A percentile compares a stretch with the other conserved stretches of the same genome.
These are phyloP conservation scores for Bilobella aurantiaca DNA, from an alignment of 1,140 invertebrate genomes.

Conservation along the genomic window DNA sequence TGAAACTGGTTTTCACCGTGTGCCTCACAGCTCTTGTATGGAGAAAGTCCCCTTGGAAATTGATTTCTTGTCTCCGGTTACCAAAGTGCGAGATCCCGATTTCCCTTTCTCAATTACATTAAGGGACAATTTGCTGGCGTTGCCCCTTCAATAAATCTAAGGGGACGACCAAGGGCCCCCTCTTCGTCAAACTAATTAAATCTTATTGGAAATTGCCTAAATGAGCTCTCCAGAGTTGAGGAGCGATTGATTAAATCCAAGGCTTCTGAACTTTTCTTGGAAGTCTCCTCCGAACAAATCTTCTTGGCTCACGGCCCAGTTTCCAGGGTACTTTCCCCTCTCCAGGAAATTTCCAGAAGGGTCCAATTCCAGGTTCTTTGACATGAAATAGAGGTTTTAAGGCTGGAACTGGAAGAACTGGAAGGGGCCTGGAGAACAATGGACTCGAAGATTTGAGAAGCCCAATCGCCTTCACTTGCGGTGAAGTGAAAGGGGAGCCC, in stretches of 20 bases:
- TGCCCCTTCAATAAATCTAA: background rate
- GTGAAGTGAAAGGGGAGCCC: background rate
- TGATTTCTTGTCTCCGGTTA: constrained; percentile 1
- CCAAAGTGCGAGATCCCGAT: background rate
- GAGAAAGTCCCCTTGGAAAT: background rate
- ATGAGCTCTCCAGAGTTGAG: too few species aligned
- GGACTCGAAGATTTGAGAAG: background rate
- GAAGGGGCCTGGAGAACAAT: background rate
- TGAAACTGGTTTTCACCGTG: too few species aligned
- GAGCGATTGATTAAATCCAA: background rate
- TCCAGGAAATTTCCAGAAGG: constrained; percentile 2
- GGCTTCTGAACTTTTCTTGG: background rate
- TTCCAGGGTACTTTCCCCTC: too few species aligned
- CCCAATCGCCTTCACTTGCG: background rate
- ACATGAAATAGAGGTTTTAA: background rate
- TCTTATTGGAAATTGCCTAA: constrained; percentile 12
- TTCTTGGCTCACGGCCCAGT: background rate
- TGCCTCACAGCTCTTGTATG: too few species aligned
- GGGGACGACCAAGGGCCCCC: background rate
- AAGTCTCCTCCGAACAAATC: background rate
- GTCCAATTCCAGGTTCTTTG: background rate
- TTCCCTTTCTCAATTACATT: background rate
- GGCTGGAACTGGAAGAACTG: background rate
- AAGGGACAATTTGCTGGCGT: background rate
- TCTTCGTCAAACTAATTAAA: constrained; percentile 9